Conservation (phyloP, 2,888 invertebrate genomes). For the Spilarctia lutea region DNA sequence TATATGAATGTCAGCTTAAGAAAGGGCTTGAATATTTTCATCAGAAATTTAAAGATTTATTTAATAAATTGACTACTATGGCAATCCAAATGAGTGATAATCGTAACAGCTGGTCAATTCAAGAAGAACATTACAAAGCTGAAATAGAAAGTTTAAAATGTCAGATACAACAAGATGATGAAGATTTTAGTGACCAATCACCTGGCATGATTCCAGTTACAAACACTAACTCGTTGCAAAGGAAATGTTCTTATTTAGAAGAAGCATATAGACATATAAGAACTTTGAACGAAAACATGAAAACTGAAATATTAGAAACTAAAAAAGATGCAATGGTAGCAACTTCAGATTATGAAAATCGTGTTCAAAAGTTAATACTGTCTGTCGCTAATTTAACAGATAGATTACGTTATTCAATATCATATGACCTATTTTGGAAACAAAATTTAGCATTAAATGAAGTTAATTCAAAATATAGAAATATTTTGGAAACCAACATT, state of each 20-base stretch:
- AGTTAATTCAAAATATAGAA: constrained; percentile 83
- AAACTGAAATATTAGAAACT: constrained; percentile 79
- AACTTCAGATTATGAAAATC: constrained; percentile 73
- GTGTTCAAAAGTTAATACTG: constrained; percentile 76
- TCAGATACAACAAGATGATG: constrained; percentile 65
- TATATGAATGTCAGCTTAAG: constrained; percentile 72
- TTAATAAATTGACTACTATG: constrained; percentile 77
- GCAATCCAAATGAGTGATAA: constrained; percentile 77
- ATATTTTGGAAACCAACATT: constrained; percentile 64
- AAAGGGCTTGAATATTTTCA: constrained; percentile 76
- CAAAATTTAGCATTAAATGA: constrained; percentile 84
- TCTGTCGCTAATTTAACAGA: constrained; percentile 74
- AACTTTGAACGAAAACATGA: constrained; percentile 83
- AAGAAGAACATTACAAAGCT: constrained; percentile 79
- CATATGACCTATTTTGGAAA: constrained; percentile 81
- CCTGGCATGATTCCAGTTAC: constrained; percentile 69
- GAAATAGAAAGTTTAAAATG: constrained; percentile 76
- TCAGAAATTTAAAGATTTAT: constrained; percentile 75
- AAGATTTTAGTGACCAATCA: constrained; percentile 73
- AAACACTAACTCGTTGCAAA: constrained; percentile 62
- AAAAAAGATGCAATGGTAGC: constrained; percentile 79
- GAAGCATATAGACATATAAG: constrained; percentile 77
- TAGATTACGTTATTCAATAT: constrained; percentile 80
- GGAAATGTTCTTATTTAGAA: constrained; percentile 79
- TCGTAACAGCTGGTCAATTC: constrained; percentile 75